A percentile compares a stretch with the other conserved stretches of the same genome.
These are phyloP conservation scores for Papilio polytes DNA, from an alignment of 1,140 invertebrate genomes.

Conservation along the genomic window DNA sequence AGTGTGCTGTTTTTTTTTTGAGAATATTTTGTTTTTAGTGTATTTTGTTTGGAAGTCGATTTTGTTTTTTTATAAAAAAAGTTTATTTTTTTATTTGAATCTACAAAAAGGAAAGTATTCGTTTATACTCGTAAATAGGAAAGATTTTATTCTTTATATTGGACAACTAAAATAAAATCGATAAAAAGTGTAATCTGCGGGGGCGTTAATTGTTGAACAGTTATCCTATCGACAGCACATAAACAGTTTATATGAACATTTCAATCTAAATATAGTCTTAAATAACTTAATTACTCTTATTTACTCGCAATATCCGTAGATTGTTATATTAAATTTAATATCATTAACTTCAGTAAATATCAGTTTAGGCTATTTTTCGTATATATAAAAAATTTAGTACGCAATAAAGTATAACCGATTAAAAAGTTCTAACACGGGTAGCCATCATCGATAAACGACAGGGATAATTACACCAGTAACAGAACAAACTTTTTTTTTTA, in stretches of 20 bases:
- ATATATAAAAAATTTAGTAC: conserved; percentile 8
- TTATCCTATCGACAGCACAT: background rate
- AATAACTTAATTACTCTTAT: background rate
- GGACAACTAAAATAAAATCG: too few species aligned
- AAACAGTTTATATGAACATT: background rate
- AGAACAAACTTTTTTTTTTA: conserved; percentile 40
- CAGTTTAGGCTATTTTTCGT: conserved; percentile 40
- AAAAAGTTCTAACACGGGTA: conserved; percentile 45
- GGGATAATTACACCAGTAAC: conserved; percentile 40
- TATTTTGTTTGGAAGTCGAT: too few species aligned
- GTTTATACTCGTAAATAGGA: too few species aligned
- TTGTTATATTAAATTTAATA: background rate
- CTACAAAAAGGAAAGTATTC: too few species aligned
- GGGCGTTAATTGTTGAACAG: background rate
- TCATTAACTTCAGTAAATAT: conserved; percentile 7
- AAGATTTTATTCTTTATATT: too few species aligned
- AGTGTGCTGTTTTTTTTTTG: too few species aligned
- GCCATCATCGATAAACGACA: conserved; percentile 44
- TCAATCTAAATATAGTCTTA: background rate
- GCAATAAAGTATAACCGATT: conserved; percentile 41
- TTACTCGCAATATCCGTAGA: background rate
- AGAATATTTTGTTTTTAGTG: too few species aligned
- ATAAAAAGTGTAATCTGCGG: too few species aligned
- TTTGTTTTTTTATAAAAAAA: too few species aligned
- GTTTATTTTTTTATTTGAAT: too few species aligned